Base-by-base conservation (phyloP, 1,140 invertebrate species). In the Saccostrea echinata region DNA sequence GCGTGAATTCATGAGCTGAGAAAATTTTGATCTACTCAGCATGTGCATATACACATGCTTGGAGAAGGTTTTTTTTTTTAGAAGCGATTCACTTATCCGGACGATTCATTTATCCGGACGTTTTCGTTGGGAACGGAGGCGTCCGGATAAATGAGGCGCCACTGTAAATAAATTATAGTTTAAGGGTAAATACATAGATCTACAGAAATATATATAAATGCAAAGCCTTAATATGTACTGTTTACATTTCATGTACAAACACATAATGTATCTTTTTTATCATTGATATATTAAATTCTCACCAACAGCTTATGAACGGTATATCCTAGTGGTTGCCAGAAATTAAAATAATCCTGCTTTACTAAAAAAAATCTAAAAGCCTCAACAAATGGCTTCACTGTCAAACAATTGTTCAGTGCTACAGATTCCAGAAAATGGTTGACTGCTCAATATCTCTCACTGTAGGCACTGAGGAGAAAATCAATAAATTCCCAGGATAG, bases 381-480 rank as follows among this genome's bases (percentile, higher is more conserved):
- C 13, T 76, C 68, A 76, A 76, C 68, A 76, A 76, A 76, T 76
- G 68, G 68, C 27, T 76, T 76, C 27, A 30, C 68, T 27, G 13
- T 76, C 43, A 43, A 76, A 76, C 68, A 71, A 13, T 24, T 71
- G 24, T 13, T 30, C 68, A 76, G 27, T 16, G 27, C 68, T 30
- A 76, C 68, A 76, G 68, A 76, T 76, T 76, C 68, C 68, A 76
- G 68, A 76, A 76, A 76, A 76, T 76, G 68, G 68, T 76, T 33
- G 68, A 76, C 68, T 76, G 68, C 68, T 76, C 68, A 76, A 76
- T 76, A 76, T 76, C 24, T 76, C 57, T 33, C 6, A 76, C 24
- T 76, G 30, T 33, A 76, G 27, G 68, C 68, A 76, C 27, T 76
- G 68, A 76, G 68, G 30, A 76, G 24, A 76, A 76, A 76, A 76